Percentiles rank a stretch among this genome's conserved stretches.
These are phyloP conservation scores for Maccullochella peelii DNA, from an alignment of 2,113 vertebrate genomes.

Conservation along the genomic window DNA sequence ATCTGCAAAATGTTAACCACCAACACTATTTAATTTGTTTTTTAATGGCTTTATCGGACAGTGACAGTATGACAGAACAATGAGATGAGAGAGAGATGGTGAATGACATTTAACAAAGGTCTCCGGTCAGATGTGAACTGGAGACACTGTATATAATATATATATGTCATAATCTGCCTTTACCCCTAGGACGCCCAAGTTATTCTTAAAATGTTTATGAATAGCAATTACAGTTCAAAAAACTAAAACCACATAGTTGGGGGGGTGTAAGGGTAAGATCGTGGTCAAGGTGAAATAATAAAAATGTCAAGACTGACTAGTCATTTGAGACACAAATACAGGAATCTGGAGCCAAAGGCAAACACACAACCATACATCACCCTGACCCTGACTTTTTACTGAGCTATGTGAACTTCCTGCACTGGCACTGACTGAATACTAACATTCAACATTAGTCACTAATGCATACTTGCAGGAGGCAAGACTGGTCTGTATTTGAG, in stretches of 20 bases:
- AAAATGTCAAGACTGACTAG: neutral
- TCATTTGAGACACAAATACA: neutral
- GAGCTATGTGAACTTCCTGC: slow-evolving; percentile 13
- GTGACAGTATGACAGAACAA: neutral
- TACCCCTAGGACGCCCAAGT: neutral
- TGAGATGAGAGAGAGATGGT: neutral
- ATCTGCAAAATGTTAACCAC: neutral
- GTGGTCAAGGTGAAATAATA: neutral
- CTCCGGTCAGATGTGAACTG: neutral
- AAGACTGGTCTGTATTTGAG: neutral
- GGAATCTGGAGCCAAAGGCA: slow-evolving; percentile 22
- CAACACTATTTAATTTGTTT: neutral
- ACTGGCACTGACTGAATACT: slow-evolving; percentile 7
- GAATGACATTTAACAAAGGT: neutral
- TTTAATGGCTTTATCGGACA: neutral
- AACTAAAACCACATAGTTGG: too few species aligned
- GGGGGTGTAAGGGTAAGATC: neutral
- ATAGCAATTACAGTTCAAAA: neutral
- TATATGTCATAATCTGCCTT: neutral
- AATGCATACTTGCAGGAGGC: slow-evolving; percentile 24
- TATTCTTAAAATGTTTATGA: neutral
- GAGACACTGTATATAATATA: too few species aligned
- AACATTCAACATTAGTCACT: slow-evolving; percentile 11
- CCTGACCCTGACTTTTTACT: slow-evolving; percentile 15
- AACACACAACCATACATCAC: neutral